Evolutionary conservation across 2,113 vertebrate genomes (phyloP), one percentile per base, ranked within the genome.

Genomic region (Pithys albifrons): DNA sequence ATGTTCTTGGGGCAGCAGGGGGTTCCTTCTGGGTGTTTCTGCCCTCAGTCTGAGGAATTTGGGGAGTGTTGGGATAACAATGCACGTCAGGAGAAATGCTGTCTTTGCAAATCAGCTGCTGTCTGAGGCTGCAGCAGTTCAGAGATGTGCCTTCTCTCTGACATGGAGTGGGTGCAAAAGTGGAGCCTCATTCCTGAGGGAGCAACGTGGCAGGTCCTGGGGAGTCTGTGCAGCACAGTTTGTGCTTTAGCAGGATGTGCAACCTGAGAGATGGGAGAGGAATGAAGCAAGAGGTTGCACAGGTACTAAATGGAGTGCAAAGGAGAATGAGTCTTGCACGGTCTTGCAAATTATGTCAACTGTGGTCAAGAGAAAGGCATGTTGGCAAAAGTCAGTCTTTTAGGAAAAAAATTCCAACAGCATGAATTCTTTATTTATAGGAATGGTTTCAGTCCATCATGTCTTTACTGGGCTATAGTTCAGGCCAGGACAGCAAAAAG

Each of bases 1-100:
- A 94, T 58, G 85, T 88, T 85, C 77, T 88, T 81, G 85, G 89
- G 93, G 80, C 35, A 0, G 95, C 86, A 81, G 94, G 95, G 70
- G 83, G 65, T 69, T 92, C 88, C 51, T 81, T 59, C 75, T 77
- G 14, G 71, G 16, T 88, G 54, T 78, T 77, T 82, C 66, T 89
- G 61, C 72, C 85, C 75, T 88, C 64, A 29, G 39, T 61, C 71
- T 89, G 75, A 94, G 91, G 96, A 97, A 96, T 96, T 76, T 79
- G 89, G 82, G 95, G 95, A 95, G 96, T 92, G 93, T 55, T 92
- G 76, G 77, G 89, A 95, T 86, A 96, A 96, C 91, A 92, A 1
- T 78, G 69, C 41, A 73, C 93, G 88, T 94, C 93, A 88, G 91
- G 94, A 94, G 77, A 89, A 95, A 94, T 80, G 76, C 43, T 75